Evolutionary conservation across 2,888 invertebrate genomes (phyloP), one percentile per base, ranked within the genome.

Genomic region (Sarcophaga variegata): DNA sequence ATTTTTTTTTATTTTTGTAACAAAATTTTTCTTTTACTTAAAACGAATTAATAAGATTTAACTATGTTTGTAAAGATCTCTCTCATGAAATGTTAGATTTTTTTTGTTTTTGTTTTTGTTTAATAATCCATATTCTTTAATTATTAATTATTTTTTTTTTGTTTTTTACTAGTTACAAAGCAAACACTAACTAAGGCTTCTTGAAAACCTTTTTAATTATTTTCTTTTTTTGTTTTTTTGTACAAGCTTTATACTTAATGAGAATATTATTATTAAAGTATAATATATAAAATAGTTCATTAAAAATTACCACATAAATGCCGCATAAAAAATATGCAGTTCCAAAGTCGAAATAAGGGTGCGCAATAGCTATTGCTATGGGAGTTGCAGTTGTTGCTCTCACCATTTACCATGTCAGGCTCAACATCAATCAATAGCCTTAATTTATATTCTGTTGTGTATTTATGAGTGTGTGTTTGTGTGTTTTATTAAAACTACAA

Each of bases 311-410:
- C 72, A 84, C 78, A 84, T 78, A 87, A 87, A 87, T 87, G 87
- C 84, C 87, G 79, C 87, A 84, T 82, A 77, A 70, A 75, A 78
- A 66, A 76, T 81, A 84, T 84, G 78, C 84, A 84, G 87, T 84
- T 81, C 70, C 37, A 59, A 72, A 66, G 70, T 76, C n/a, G 69
- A 81, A 37, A 69, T 82, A 47, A 79, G 66, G 27, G 66, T 81
- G 83, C 17, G 54, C 37, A 2, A 37, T 45, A 45, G 67, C 74
- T 54, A 83, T 60, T 59, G 59, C 70, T 70, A 47, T 54, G 27
- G 25, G 76, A 66, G 66, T 71, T 76, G 54, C 69, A 2, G 4
- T 59, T 64, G 4, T 59, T 64, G 49, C 59, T 63, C 62, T 45
- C 49, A 25, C 4, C n/a, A 25, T n/a, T 49, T 22, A 22, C 22